These are phyloP conservation scores for Schizothorax lantsangensis DNA, from an alignment of 2,797 vertebrate genomes.

Conservation along the genomic window DNA sequence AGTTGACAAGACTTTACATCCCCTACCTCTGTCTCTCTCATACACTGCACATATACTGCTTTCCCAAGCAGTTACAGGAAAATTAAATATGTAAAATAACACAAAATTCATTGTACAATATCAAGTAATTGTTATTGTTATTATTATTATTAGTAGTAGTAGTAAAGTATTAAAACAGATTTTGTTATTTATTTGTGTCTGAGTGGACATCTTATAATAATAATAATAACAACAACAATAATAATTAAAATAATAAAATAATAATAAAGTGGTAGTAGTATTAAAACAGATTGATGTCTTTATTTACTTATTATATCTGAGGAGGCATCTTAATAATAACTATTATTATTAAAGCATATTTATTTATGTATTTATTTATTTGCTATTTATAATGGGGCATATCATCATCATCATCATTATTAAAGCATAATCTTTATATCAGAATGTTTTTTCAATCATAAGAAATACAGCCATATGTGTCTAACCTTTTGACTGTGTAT, in stretches of 20 bases:
- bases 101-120: background rate
- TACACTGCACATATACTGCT: conserved; percentile 65
- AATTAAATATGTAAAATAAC: background rate
- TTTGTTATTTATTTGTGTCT: background rate
- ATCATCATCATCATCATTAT: background rate
- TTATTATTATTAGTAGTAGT: no score
- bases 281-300: background rate
- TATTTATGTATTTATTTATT: no score
- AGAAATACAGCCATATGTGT: background rate
- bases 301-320: background rate
- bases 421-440: background rate
- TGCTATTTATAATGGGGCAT: background rate
- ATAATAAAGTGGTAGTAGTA: background rate
- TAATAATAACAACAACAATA: background rate
- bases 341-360: background rate
- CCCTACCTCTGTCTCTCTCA: conserved; percentile 65
- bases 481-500: background rate
- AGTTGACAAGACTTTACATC: conserved; percentile 78
- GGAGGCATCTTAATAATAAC: background rate
- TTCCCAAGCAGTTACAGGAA: background rate
- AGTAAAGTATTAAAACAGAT: background rate
- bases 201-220: background rate
- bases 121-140: background rate
- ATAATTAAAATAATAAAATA: no score
- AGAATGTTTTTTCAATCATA: background rate